Evolutionary conservation across 2,797 vertebrate genomes (phyloP), one percentile per base, ranked within the genome.

Genomic region (Gila robusta): DNA sequence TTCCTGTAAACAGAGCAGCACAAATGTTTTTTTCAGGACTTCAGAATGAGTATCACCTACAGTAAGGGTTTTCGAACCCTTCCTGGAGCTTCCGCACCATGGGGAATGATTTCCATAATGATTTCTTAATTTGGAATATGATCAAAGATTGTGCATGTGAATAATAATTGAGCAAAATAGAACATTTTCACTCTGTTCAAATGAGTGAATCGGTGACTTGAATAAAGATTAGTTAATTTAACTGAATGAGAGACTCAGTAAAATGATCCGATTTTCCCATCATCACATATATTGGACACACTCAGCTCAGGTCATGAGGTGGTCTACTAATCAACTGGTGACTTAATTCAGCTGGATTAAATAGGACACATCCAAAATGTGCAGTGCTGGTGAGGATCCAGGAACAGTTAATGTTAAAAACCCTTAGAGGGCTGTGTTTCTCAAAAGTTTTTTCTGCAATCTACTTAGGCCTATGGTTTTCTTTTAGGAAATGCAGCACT

Each of bases 1-100:
- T 90, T 98, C 97, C 98, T 93, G 52, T 47, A 83, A 26, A 70
- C 72, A 83, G 21, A 84, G 62, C 79, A 9, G 85, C 41, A 76
- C 62, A 80, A 35, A 80, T 6, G 32, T 78, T 39, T 23, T 56
- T 77, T 78, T 56, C 32, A 66, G 17, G 44, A 84, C 72, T 67
- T 83, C 59, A 28, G 17, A 82, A 41, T 39, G 28, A 62, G 5
- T 28, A 44, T 28, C 16, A 44, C 16, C 52, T 39, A 77, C 11
- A 32, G 62, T 64, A 3, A 32, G 26, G 26, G 12, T 16, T 64
- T 28, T 32, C 26, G 0, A 28, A 28, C 5, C 26, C 26, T 47
- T 73, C n/a, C 37, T 47, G 39, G 23, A n/a, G 10, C 12, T n/a
- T 73, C 12, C 66, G 11, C 41, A 28, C 26, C 26, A 64, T 28